Conservation (phyloP, 2,797 vertebrate species). For the Acanthornis magna region DNA sequence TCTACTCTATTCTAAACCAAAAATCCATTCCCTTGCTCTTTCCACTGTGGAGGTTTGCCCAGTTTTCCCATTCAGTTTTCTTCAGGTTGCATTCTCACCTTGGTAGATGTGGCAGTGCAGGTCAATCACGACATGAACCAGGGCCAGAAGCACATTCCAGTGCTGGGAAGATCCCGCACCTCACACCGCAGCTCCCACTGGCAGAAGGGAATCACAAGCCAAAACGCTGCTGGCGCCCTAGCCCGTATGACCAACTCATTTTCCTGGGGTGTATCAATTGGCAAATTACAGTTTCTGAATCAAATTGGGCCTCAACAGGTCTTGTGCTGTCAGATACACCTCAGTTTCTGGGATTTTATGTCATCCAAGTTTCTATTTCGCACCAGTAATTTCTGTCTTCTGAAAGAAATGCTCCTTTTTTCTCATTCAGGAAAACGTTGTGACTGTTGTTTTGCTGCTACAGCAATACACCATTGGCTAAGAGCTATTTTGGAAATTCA, state of each 20-base stretch:
- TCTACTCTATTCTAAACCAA: not conserved
- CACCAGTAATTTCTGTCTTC: not conserved
- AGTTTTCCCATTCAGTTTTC: not conserved
- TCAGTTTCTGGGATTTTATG: not conserved
- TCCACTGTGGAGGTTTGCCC: not conserved
- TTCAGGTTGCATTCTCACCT: not conserved
- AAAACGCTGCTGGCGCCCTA: accelerated
- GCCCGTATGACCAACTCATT: not conserved
- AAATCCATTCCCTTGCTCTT: not conserved
- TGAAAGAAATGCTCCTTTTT: not conserved
- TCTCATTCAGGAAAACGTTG: not conserved
- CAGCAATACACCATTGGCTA: not conserved
- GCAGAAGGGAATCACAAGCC: not conserved
- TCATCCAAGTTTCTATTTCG: not conserved
- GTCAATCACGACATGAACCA: accelerated
- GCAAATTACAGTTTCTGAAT: not conserved
- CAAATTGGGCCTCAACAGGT: not conserved
- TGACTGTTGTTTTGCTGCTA: not conserved
- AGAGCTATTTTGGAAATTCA: not conserved
- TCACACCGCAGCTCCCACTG: accelerated
- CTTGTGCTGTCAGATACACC: not conserved
- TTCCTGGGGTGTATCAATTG: not conserved
- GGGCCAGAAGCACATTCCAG: not conserved
- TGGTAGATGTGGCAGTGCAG: not conserved
- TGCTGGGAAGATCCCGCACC: accelerated